Conservation (phyloP, 2,113 vertebrate species). For the Vidua chalybeata region DNA sequence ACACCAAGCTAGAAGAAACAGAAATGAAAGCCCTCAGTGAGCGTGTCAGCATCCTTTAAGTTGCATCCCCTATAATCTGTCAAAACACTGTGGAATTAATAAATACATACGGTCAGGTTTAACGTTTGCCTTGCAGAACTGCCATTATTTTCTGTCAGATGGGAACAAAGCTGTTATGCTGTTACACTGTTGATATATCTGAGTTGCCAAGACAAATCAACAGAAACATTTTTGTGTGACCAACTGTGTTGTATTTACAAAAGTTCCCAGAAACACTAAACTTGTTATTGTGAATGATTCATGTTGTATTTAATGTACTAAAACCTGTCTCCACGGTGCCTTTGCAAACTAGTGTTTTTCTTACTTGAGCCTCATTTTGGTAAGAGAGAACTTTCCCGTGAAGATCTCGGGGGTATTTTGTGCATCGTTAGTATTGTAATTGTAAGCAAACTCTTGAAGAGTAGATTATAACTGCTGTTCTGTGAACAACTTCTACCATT, state of each 20-base stretch:
- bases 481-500: constrained; percentile 75
- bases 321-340: constrained; percentile 81
- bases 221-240: constrained; percentile 83
- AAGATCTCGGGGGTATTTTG: background rate
- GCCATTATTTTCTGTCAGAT: constrained; percentile 85
- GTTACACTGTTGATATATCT: constrained; percentile 82
- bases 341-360: constrained; percentile 76
- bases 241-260: constrained; percentile 85
- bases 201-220: constrained; percentile 86
- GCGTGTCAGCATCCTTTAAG: constrained; percentile 94
- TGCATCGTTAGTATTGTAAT: constrained; percentile 51
- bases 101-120: constrained; percentile 86
- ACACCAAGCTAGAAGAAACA: constrained; percentile 78
- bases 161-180: constrained; percentile 84
- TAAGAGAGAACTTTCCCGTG: constrained; percentile 61
- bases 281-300: constrained; percentile 82
- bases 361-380: constrained; percentile 69
- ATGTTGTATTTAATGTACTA: constrained; percentile 79
- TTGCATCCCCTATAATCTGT: constrained; percentile 77
- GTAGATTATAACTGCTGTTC: constrained; percentile 77
- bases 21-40: constrained; percentile 92
- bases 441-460: constrained; percentile 80
- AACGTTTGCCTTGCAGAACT: constrained; percentile 83
- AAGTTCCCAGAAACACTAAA: constrained; percentile 82
- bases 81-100: constrained; percentile 86